Conservation (phyloP, 2,797 vertebrate genomes). For the Enteromius treurensis region DNA sequence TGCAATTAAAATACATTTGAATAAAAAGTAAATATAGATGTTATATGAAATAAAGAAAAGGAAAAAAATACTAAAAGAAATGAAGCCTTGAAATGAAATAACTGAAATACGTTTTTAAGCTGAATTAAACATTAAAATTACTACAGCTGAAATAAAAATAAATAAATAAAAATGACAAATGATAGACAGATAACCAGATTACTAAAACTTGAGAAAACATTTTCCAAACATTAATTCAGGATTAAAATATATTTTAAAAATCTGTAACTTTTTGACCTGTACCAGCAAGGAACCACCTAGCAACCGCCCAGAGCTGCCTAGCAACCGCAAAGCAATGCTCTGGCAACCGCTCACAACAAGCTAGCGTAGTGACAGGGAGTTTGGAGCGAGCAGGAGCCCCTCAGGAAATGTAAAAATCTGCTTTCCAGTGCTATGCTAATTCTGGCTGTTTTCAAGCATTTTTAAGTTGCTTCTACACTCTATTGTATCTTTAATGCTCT, state of each 20-base stretch:
- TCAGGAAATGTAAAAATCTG: conserved; percentile 9
- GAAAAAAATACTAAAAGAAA: too few species aligned
- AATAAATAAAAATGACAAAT: not conserved
- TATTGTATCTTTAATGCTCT: conserved; percentile 32
- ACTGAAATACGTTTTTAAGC: too few species aligned
- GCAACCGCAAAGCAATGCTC: too few species aligned
- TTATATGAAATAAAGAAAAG: too few species aligned
- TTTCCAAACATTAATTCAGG: not conserved
- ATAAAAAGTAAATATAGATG: too few species aligned
- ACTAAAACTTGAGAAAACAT: not conserved
- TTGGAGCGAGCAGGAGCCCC: not conserved
- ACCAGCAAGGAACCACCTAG: not conserved
- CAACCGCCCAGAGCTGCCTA: not conserved
- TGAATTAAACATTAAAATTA: not conserved
- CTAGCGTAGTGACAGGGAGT: not conserved
- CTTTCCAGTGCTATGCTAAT: conserved; percentile 15
- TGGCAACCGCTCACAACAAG: not conserved
- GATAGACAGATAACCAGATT: not conserved
- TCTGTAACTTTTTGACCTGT: not conserved
- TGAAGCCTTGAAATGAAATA: too few species aligned
- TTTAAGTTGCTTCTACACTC: conserved; percentile 2
- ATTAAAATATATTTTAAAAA: not conserved
- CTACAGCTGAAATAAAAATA: not conserved
- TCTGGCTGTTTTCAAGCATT: conserved; percentile 7
- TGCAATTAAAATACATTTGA: too few species aligned